Base-by-base conservation (phyloP, 2,113 vertebrate genomes). In the Furnarius figulus region DNA sequence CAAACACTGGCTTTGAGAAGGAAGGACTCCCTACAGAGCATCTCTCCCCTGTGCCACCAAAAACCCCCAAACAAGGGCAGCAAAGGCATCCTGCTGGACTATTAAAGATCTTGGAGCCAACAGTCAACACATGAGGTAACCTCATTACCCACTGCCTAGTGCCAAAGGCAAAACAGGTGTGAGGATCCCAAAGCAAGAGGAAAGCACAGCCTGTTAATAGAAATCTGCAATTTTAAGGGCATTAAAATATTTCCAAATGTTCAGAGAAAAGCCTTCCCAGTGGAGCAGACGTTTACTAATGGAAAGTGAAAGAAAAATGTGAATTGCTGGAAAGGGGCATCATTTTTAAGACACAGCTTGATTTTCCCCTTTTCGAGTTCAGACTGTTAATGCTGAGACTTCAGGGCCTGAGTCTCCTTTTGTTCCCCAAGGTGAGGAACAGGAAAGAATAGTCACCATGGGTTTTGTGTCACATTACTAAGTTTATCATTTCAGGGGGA, bases 81-180 rank as follows among this genome's bases (percentile, higher is more conserved):
- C 78, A 92, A 89, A 92, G 58, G 72, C 80, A 95, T 88, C 80
- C 81, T 94, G 86, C 61, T 85, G 82, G 84, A 94, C 88, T 84
- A 30, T 56, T 90, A 92, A 82, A 88, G 81, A 77, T 74, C 49
- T 86, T 5, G 52, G 63, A 93, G 91, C 87, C 89, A 93, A 81
- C 71, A 96, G 87, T 90, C 79, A 96, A 89, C 85, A 89, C 63
- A 91, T 95, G 87, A 93, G 85, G 82, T 90, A 93, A 92, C 86
- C 93, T 97, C 91, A 95, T 97, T 96, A 96, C 77, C 87, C 93
- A 56, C 24, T 72, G 87, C 89, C 39, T 40, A 94, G 66, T 72
- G 97, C 97, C 95, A 96, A 94, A 90, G 97, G 97, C 97, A 93
- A 98, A 98, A 95, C 97, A 98, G 97, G 96, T 98, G 95, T 27